These are phyloP conservation scores for Limonius californicus DNA, from an alignment of 1,140 invertebrate genomes.

Conservation along the genomic window DNA sequence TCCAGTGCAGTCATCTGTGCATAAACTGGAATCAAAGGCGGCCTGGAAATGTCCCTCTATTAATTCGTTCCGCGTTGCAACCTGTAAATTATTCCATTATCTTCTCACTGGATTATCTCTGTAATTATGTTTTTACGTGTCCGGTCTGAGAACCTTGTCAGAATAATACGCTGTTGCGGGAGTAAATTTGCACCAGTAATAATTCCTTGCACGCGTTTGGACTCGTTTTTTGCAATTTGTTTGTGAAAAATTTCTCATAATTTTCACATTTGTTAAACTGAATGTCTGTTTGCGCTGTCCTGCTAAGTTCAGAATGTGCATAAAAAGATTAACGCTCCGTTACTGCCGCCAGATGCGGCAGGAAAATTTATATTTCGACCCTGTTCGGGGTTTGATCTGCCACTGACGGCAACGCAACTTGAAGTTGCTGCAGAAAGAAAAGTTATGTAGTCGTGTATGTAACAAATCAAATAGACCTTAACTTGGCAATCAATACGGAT, in stretches of 20 bases:
- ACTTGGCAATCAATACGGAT: constrained; percentile 3
- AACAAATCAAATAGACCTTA: constrained; percentile 3
- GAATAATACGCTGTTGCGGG: not conserved
- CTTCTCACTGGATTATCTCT: constrained; percentile 10
- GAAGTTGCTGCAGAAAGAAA: not conserved
- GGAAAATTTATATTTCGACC: too few relatives aligned
- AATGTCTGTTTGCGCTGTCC: too few relatives aligned
- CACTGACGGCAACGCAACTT: too few relatives aligned
- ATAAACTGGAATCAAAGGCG: constrained; percentile 31
- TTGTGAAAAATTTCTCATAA: too few relatives aligned
- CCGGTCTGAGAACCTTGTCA: constrained; percentile 1
- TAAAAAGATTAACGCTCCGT: too few relatives aligned
- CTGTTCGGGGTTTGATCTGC: too few relatives aligned
- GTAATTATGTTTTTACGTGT: constrained; percentile 10
- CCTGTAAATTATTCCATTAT: constrained; percentile 34
- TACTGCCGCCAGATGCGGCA: too few relatives aligned
- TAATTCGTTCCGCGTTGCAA: constrained; percentile 27
- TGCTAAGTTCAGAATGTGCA: too few relatives aligned
- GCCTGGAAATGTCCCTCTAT: constrained; percentile 31
- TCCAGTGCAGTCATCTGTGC: constrained; percentile 30
- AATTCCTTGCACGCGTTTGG: not conserved
- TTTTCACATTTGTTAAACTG: too few relatives aligned
- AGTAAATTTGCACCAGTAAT: not conserved
- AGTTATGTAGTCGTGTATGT: not conserved
- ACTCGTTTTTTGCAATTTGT: too few relatives aligned